Evolutionary conservation across 2,113 vertebrate species (phyloP).

Genomic region (Pelecanoides urinatrix): DNA sequence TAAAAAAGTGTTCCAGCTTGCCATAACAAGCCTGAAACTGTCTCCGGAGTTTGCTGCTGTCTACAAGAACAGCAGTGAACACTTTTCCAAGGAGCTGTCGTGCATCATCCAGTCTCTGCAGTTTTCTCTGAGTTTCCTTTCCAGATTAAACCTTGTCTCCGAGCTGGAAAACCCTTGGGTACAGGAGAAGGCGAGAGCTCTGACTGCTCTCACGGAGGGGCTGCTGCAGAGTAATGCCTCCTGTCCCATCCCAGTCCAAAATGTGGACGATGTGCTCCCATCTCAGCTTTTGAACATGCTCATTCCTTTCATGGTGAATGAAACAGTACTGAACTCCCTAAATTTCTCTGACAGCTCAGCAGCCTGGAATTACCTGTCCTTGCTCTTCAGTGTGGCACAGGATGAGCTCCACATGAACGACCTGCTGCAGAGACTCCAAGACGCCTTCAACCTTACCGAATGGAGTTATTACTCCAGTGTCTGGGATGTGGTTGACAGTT

Average conservation of each 20-base stretch:
- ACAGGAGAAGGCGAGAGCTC: background rate
- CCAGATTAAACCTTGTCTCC: background rate
- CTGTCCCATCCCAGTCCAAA: background rate
- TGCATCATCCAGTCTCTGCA: conserved; percentile 30
- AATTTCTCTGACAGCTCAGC: background rate
- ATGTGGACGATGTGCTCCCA: background rate
- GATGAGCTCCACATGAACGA: background rate
- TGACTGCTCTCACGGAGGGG: background rate
- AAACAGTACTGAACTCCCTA: background rate
- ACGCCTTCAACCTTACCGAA: background rate
- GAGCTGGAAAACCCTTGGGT: conserved; percentile 24
- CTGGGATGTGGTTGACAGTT: background rate
- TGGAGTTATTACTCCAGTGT: background rate
- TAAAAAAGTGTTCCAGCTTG: conserved; percentile 6
- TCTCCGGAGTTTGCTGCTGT: conserved; percentile 43
- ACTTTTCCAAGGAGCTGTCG: background rate
- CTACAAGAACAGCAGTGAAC: background rate
- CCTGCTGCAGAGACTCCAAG: background rate
- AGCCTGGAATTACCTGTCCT: background rate
- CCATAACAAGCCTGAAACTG: background rate
- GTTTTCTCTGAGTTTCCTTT: conserved; percentile 37
- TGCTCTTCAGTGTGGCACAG: background rate
- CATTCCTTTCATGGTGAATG: background rate
- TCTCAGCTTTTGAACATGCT: background rate
- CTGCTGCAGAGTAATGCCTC: background rate